Evolutionary conservation across 2,797 vertebrate species (phyloP).

Genomic region (Spheniscus humboldti): DNA sequence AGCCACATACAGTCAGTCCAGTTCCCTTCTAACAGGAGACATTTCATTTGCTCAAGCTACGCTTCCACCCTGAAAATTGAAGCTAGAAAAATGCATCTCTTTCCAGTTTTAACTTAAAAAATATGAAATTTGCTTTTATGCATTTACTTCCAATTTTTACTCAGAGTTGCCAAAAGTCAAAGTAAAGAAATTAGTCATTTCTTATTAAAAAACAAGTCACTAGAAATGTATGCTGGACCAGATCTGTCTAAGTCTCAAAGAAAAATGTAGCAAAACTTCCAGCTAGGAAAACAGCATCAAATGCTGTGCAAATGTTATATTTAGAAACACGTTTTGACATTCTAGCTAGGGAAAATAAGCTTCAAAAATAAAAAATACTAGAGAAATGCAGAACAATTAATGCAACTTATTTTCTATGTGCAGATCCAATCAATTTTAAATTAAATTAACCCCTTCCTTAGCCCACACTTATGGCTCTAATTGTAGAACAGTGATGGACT

Average conservation of each 20-base stretch:
- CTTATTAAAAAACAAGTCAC: neutral
- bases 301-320: neutral
- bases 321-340: neutral
- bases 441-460: neutral
- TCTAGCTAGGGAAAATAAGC: neutral
- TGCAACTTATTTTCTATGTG: neutral
- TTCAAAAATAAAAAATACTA: neutral
- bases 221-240: conserved; percentile 10
- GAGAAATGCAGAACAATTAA: neutral
- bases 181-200: neutral
- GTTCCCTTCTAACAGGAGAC: neutral
- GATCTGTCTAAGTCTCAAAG: conserved; percentile 16
- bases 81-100: neutral
- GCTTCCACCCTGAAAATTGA: neutral
- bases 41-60: neutral
- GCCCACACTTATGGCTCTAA: neutral
- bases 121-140: neutral
- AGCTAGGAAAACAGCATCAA: neutral
- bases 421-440: neutral
- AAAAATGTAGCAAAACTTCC: neutral
- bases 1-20: neutral
- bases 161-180: neutral
- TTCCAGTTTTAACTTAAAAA: neutral
- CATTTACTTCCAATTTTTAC: neutral
- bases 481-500: neutral